phyloP scores from a whole-genome alignment of 2,113 vertebrate species.

The Tupaia chinensis region DNA sequence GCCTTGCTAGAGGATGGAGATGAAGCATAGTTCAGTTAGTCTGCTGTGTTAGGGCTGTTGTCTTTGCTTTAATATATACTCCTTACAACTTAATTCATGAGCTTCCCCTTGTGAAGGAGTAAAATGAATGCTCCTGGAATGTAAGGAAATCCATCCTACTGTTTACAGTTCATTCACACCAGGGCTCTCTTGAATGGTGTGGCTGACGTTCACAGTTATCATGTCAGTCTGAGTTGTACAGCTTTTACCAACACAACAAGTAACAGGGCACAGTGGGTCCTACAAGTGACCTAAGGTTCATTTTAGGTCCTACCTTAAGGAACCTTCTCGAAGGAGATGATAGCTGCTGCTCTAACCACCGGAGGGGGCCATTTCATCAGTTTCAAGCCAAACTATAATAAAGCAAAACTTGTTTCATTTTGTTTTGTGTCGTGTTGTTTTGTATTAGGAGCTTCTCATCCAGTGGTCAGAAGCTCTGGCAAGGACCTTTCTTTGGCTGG shows the following conservation, averaged over 20 bases:
- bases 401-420: neutral
- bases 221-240: neutral
- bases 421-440: neutral
- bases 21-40: neutral
- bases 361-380: constrained; percentile 25
- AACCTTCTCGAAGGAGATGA: neutral
- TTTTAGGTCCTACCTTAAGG: neutral
- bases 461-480: neutral
- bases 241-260: neutral
- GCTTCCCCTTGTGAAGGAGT: neutral
- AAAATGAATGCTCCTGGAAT: neutral
- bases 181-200: neutral
- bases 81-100: neutral
- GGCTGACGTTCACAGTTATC: neutral
- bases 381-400: neutral
- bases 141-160: neutral
- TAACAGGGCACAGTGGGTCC: neutral
- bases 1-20: neutral
- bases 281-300: neutral
- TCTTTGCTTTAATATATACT: neutral
- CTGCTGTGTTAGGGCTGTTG: neutral
- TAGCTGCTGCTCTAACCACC: neutral
- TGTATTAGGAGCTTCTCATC: neutral
- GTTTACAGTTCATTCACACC: neutral
- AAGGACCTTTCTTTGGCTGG: neutral